These are phyloP conservation scores for rat (Rattus norvegicus) DNA, from an alignment of 2,113 vertebrate genomes.

Conservation along the genomic window GRCr8 NC_086038.1:8136001-8136500, in stretches of 20 bases:
- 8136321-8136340: not conserved
- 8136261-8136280: not conserved
- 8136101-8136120: not conserved
- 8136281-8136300: not conserved
- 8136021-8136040: not conserved
- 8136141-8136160: not conserved
- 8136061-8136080: not conserved
- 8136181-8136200: not conserved
- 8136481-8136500: not conserved
- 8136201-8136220: not conserved
- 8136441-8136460: not conserved
- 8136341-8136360: too few species aligned
- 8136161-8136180: too few species aligned
- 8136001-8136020: not conserved
- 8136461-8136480: not conserved
- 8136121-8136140: not conserved
- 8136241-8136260: not conserved
- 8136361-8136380: not conserved
- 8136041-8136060: not conserved
- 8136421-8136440: not conserved
- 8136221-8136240: not conserved
- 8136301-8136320: not conserved
- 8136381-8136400: not conserved
- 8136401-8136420: not conserved
- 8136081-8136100: not conserved